Percentiles rank a stretch among this genome's conserved stretches.
Evolutionary conservation across 1,140 invertebrate genomes (phyloP).

Genomic region (Oryctes rhinoceros): DNA sequence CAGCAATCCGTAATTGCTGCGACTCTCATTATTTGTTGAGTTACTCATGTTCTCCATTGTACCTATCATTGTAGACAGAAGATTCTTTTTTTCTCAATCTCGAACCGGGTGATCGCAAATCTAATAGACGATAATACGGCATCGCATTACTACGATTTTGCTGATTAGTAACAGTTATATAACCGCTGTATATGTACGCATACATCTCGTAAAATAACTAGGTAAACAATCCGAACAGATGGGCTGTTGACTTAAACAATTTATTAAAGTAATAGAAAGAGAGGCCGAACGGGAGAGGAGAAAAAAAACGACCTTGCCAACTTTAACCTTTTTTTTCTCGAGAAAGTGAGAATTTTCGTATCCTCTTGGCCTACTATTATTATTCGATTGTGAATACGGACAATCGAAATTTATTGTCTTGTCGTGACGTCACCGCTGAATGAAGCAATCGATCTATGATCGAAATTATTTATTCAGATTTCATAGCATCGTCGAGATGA

Average conservation of each 20-base stretch:
- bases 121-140: background rate
- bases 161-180: conserved; percentile 1
- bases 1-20: no score
- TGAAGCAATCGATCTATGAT: background rate
- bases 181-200: background rate
- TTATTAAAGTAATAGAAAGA: background rate
- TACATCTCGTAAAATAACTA: background rate
- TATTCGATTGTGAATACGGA: background rate
- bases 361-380: conserved; percentile 14
- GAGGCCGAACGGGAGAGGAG: background rate
- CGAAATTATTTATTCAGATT: background rate
- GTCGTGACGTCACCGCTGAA: background rate
- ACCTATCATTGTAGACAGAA: background rate
- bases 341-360: conserved; percentile 4
- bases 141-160: background rate
- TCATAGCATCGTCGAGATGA: no score
- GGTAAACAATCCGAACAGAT: background rate
- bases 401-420: conserved; percentile 1
- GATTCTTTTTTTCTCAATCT: background rate
- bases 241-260: background rate
- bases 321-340: conserved; percentile 9
- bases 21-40: background rate
- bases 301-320: conserved; percentile 1
- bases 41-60: background rate
- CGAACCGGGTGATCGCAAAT: background rate